phyloP scores from a whole-genome alignment of 2,888 invertebrate genomes.

The Ctena decussata region DNA sequence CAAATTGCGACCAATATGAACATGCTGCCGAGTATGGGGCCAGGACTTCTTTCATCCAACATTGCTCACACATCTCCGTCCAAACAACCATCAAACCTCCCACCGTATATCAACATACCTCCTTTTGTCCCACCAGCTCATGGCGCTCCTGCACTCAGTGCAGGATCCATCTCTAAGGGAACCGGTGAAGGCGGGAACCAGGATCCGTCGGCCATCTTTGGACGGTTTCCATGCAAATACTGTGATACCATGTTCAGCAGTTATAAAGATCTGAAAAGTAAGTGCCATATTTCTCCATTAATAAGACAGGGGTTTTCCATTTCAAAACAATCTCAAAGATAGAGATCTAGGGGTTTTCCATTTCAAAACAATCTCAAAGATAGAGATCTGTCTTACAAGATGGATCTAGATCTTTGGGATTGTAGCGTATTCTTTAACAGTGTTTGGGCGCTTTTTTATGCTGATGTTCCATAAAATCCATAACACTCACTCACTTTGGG shows the following conservation, averaged over 20 bases:
- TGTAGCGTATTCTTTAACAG: too few relatives aligned
- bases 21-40: constrained; percentile 65
- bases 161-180: constrained; percentile 49
- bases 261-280: constrained; percentile 94
- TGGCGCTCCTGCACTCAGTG: neutral
- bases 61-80: constrained; percentile 38
- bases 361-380: too few relatives aligned
- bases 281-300: too few relatives aligned
- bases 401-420: too few relatives aligned
- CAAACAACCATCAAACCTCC: constrained; percentile 15
- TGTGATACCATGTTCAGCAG: constrained; percentile 96
- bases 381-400: too few relatives aligned
- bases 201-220: constrained; percentile 82
- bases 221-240: constrained; percentile 96
- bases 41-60: constrained; percentile 29
- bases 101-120: constrained; percentile 13
- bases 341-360: too few relatives aligned
- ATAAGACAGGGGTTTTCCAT: too few relatives aligned
- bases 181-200: constrained; percentile 24
- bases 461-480: too few relatives aligned
- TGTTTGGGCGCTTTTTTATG: too few relatives aligned
- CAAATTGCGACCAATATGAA: constrained; percentile 70
- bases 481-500: too few relatives aligned
- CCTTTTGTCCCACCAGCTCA: constrained; percentile 43
- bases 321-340: too few relatives aligned